phyloP scores from a whole-genome alignment of 2,113 vertebrate genomes.

The Trematocara unimaculatum region DNA sequence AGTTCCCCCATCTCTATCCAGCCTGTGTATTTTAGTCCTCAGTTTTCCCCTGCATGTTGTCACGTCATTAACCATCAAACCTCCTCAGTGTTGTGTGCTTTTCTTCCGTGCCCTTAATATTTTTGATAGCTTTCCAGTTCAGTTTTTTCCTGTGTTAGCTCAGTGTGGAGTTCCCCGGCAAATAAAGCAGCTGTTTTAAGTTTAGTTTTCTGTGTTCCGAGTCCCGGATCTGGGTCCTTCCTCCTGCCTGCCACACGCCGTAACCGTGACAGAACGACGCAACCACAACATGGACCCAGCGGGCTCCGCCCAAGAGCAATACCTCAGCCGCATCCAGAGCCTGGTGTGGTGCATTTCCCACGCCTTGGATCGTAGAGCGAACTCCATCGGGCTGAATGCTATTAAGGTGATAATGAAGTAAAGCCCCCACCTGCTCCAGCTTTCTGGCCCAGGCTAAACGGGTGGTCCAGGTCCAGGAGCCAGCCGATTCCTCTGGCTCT shows the following conservation, averaged over 20 bases:
- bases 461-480: background rate
- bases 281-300: background rate
- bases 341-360: background rate
- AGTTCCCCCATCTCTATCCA: background rate
- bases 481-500: background rate
- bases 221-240: background rate
- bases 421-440: background rate
- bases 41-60: background rate
- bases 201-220: background rate
- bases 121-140: background rate
- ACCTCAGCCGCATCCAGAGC: background rate
- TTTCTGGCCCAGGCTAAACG: background rate
- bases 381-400: background rate
- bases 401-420: background rate
- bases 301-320: background rate
- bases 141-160: background rate
- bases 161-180: background rate
- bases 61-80: rapidly evolving
- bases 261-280: background rate
- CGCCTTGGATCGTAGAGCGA: background rate
- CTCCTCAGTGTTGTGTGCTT: background rate
- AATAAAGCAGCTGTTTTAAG: background rate
- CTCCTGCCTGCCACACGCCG: background rate
- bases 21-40: background rate
- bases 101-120: background rate